Evolutionary conservation across 2,113 vertebrate genomes (phyloP), one percentile per base, ranked within the genome.

Genomic region (Lipotes vexillifer): DNA sequence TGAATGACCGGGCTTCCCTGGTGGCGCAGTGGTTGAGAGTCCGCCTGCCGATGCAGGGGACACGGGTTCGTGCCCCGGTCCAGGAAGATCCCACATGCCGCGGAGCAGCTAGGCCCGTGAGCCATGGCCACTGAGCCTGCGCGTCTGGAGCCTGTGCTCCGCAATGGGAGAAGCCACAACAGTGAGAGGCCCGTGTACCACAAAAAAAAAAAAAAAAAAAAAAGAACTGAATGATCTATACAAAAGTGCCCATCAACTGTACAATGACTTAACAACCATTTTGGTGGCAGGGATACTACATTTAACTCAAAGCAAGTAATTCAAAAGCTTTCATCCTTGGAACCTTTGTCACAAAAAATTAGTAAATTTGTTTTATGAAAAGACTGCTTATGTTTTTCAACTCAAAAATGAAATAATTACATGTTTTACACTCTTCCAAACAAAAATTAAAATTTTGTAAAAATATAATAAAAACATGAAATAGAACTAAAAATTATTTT

Each of bases 291-390:
- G 41, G 31, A 75, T 66, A 72, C 10, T 46, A 59, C 59, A 86
- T 46, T 89, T 89, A 93, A 84, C 5, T 74, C 57, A 97, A 65
- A 85, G 59, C 41, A 94, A 93, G n/a, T 80, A 96, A 96, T 55
- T 88, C 25, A 92, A 93, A 94, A 96, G n/a, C 27, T 84, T 95
- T 88, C 52, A 77, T 55, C 61, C 55, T 88, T 81, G 18, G 17
- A 96, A 77, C 0, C 36, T 93, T 71, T 68, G 29, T 88, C 57
- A 77, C n/a, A 44, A 59, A 88, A 81, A 66, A 55, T 59, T 13
- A 92, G 17, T 71, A 80, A 84, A 96, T 88, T 93, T 75, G 29
- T 91, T 93, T 82, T 95, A 46, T 74, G 25, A 90, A 97, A 97
- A 68, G 14, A 82, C 1, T 33, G 61, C 23, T 78, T 90, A 84